phyloP scores from a whole-genome alignment of 2,113 vertebrate species.

The Nymphicus hollandicus region DNA sequence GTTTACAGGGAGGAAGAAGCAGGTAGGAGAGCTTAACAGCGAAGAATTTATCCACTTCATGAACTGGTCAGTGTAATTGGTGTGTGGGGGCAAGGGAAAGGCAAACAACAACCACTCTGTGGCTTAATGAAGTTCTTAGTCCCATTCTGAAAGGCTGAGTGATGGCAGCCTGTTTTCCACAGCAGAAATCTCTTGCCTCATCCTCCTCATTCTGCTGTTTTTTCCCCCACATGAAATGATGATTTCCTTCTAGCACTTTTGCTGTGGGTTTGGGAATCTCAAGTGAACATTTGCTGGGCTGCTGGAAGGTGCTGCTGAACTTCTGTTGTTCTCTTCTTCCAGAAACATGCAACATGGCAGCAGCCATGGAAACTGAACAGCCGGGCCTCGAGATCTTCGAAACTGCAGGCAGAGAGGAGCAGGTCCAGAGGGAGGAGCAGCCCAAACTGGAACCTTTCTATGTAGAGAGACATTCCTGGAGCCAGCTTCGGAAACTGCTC shows the following conservation, averaged over 20 bases:
- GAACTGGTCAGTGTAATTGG: background rate
- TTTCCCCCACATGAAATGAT: accelerated
- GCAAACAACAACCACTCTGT: background rate
- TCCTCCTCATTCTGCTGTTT: background rate
- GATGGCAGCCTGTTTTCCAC: background rate
- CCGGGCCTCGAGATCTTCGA: conserved; percentile 80
- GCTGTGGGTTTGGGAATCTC: background rate
- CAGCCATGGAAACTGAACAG: conserved; percentile 85
- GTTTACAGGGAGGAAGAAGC: background rate
- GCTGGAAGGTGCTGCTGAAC: background rate
- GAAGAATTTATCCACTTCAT: background rate
- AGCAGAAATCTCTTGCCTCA: background rate
- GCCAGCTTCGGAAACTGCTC: conserved; percentile 81
- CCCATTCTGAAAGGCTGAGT: background rate
- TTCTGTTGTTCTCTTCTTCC: conserved; percentile 12
- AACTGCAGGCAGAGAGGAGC: conserved; percentile 66
- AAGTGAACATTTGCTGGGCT: background rate
- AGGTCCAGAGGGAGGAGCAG: conserved; percentile 59
- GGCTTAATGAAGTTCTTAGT: background rate
- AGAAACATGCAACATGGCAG: conserved; percentile 84
- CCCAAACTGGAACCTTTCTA: conserved; percentile 78
- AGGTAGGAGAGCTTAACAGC: background rate
- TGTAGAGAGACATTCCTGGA: conserved; percentile 82
- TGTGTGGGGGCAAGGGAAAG: background rate
- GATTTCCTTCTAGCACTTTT: background rate